phyloP scores from a whole-genome alignment of 2,888 invertebrate genomes.

The Pyrrhosoma nymphula region DNA sequence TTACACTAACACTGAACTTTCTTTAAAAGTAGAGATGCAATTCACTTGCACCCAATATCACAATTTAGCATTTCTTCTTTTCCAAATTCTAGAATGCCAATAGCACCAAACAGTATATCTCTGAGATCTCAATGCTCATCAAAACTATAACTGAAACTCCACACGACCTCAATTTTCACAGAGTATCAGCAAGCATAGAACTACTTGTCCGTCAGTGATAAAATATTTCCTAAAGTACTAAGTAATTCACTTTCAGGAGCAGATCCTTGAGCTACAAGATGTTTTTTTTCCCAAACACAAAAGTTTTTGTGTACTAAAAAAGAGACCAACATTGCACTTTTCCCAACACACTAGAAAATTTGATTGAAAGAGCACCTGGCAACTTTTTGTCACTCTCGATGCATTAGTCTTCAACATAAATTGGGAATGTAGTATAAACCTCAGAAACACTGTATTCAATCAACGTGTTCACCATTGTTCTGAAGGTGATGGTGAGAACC shows the following conservation, averaged over 20 bases:
- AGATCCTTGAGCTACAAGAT: constrained; percentile 30
- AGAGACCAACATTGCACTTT: constrained; percentile 66
- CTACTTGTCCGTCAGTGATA: constrained; percentile 49
- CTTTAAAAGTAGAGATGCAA: constrained; percentile 60
- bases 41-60: constrained; percentile 64
- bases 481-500: neutral
- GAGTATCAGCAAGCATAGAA: constrained; percentile 48
- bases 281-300: constrained; percentile 34
- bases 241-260: constrained; percentile 36
- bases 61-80: constrained; percentile 65
- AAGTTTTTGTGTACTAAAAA: constrained; percentile 7
- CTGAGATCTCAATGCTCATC: constrained; percentile 67
- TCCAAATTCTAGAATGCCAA: constrained; percentile 67
- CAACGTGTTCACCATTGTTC: constrained; percentile 12
- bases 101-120: constrained; percentile 66
- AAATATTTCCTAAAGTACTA: constrained; percentile 51
- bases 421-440: constrained; percentile 62
- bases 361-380: constrained; percentile 44
- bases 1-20: constrained; percentile 48
- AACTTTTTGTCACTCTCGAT: neutral
- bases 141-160: constrained; percentile 57
- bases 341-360: constrained; percentile 56
- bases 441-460: constrained; percentile 53
- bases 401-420: constrained; percentile 52
- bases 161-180: neutral